Evolutionary conservation across 2,888 invertebrate genomes (phyloP), one percentile per base, ranked within the genome.

Genomic region (Cosmorhoe ocellata): DNA sequence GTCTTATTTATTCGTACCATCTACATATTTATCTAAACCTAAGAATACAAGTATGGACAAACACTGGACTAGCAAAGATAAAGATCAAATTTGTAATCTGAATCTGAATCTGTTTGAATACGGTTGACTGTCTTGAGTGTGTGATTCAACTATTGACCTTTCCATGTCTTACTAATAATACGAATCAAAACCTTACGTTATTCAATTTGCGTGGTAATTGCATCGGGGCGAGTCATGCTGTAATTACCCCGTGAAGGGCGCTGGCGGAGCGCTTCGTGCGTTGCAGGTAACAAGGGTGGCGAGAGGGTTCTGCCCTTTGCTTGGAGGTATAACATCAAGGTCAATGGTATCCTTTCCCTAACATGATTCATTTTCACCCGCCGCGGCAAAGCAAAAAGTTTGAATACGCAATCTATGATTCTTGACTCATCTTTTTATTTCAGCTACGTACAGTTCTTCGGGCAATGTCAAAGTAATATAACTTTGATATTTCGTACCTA

Each of bases 141-240:
- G 6, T 18, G 18, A 18, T 7, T 24, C 24, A n/a, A 8, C 10
- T 11, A 24, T 11, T 36, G 36, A 36, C 24, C 40, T 41, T 47
- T 41, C 11, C 22, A 39, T 31, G 24, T 26, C 11, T 30, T 24
- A 40, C 31, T 55, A 41, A 42, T 43, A 49, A 46, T 39, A 42
- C 41, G 53, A 51, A 53, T 47, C 31, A 49, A 51, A 59, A 44
- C 36, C 11, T 58, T 48, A 49, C 49, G 52, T 60, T 56, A 57
- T 61, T 59, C 52, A 62, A 62, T 62, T 59, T 46, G 50, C 31
- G 50, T 44, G 54, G 61, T 63, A 58, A 61, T 63, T 61, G 61
- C 59, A 54, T 26, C 40, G 45, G n/a, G n/a, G 49, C 58, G 52
- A 58, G 59, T 61, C 59, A 61, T 57, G 55, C 45, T 51, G 55